phyloP scores from a whole-genome alignment of 1,140 invertebrate genomes.

The Schmidtea mediterranea region DNA sequence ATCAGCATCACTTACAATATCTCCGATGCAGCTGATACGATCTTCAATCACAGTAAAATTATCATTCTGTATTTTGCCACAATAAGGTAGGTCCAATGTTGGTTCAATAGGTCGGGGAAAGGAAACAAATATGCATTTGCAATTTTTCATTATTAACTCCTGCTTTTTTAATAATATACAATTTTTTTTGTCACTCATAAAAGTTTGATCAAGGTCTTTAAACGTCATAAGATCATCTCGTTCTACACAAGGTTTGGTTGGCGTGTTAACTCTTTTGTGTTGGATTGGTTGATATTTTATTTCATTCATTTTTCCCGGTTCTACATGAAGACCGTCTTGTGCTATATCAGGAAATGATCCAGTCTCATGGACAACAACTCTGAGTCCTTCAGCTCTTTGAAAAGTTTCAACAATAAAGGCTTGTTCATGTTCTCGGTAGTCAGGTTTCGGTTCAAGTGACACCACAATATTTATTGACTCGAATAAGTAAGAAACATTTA shows the following conservation, averaged over 20 bases:
- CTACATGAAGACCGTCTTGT: not conserved
- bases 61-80: not conserved
- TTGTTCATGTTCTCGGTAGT: not conserved
- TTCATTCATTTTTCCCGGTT: slow-evolving; percentile 6
- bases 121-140: not conserved
- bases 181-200: not conserved
- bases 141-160: not conserved
- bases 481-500: not conserved
- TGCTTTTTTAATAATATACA: not conserved
- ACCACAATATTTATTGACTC: not conserved
- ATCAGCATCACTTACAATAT: not conserved
- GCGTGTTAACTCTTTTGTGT: not conserved
- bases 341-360: not conserved
- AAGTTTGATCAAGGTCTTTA: not conserved
- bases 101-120: not conserved
- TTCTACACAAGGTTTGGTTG: slow-evolving; percentile 1
- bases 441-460: not conserved
- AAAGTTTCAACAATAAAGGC: slow-evolving; percentile 3
- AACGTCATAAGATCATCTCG: not conserved
- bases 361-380: not conserved
- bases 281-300: not conserved
- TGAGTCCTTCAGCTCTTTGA: slow-evolving; percentile 1
- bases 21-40: not conserved
- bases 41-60: not conserved
- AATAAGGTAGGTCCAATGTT: not conserved